Base-by-base conservation (phyloP, 92 coral and sea anemone species). In the Blastomussa wellsi region DNA sequence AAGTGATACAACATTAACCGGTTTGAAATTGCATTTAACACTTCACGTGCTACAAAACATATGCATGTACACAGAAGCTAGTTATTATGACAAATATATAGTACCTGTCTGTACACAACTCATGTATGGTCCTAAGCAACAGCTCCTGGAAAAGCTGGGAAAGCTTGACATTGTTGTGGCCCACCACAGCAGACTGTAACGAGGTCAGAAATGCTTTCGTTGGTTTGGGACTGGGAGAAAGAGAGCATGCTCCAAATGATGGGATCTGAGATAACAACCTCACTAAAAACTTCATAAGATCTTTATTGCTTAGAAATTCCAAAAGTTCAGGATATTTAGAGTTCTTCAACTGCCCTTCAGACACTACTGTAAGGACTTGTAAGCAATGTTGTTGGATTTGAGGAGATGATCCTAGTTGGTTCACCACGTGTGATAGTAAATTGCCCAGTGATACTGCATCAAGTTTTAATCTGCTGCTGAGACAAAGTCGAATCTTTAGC, bases 131-230 rank as follows among this genome's bases (percentile, higher is more conserved):
- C 66, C 75, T 79, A 72, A 92, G 78, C 85, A 92, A 39, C 74
- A 92, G 62, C 68, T 86, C 90, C 36, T 82, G 92, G 44, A 89
- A 88, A 80, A 77, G 51, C 75, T 83, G 60, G 55, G 79, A 37
- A 37, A 89, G 73, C 37, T 52, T 49, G 4, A 49, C 59, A 28
- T 86, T 80, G 35, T 86, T 80, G 72, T 82, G 82, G 38, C 85
- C 81, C 38, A 89, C 88, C 32, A 86, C 78, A 2, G 90, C 90
- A 49, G 79, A 59, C 71, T 89, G 92, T 28, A 92, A 72, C 2
- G 90, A 76, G 5, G 92, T 76, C 83, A 92, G 79, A 81, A 92
- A 92, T 31, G 88, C 79, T 79, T 92, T 85, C 28, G 78, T 84
- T 32, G 74, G 83, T 55, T 85, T 85, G 5, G 82, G 53, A 77